These are phyloP conservation scores for Trogon melanurus DNA, from an alignment of 2,113 vertebrate genomes.

Conservation along the genomic window DNA sequence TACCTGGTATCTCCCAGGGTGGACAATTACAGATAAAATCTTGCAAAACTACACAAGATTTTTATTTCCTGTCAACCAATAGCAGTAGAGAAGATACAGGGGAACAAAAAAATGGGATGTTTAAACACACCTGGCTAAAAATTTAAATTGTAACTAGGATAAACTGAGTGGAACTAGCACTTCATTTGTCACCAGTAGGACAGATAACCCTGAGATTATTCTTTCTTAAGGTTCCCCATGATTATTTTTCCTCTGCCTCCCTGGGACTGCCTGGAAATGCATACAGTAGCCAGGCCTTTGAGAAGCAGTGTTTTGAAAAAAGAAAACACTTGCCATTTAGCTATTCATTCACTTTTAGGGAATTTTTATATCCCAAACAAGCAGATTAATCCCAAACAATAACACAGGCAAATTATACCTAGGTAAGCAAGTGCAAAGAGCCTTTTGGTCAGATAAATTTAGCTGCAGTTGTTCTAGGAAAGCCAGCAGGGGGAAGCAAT, in stretches of 20 bases:
- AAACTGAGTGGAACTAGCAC: not conserved
- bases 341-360: not conserved
- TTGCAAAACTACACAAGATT: not conserved
- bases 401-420: not conserved
- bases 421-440: not conserved
- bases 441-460: not conserved
- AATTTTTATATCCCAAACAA: not conserved
- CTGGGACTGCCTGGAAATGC: not conserved
- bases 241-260: not conserved
- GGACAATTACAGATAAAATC: not conserved
- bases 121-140: not conserved
- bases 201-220: not conserved
- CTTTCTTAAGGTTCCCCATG: not conserved
- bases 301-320: not conserved
- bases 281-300: not conserved
- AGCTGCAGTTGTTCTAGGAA: not conserved
- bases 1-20: not conserved
- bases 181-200: not conserved
- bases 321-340: not conserved
- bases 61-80: not conserved
- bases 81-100: not conserved
- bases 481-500: not conserved
- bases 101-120: not conserved
- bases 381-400: not conserved
- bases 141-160: not conserved